Evolutionary conservation across 2,797 vertebrate genomes (phyloP).

Genomic region (Sphenopsis melanotis): DNA sequence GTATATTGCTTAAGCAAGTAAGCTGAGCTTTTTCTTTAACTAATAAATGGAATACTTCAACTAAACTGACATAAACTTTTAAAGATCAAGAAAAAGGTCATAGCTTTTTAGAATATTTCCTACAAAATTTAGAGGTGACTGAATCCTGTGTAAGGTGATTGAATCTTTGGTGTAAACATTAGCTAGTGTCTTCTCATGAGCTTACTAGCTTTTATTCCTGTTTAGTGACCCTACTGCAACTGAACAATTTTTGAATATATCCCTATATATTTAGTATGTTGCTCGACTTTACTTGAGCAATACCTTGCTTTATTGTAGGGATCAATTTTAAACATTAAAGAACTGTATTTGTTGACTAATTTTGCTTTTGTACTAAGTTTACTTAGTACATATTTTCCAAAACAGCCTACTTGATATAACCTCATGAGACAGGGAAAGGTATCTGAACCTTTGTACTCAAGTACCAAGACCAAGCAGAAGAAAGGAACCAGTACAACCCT

Average conservation of each 20-base stretch:
- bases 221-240: neutral
- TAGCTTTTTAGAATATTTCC: neutral
- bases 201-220: neutral
- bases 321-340: neutral
- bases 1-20: neutral
- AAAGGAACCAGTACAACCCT: neutral
- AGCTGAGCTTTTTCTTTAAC: neutral
- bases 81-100: neutral
- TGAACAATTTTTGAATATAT: neutral
- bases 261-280: neutral
- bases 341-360: neutral
- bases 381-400: neutral
- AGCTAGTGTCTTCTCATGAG: neutral
- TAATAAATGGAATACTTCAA: neutral
- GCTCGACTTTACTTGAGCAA: neutral
- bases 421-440: neutral
- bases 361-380: neutral
- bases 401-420: neutral
- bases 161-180: neutral
- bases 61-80: neutral
- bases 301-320: neutral
- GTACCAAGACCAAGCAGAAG: neutral
- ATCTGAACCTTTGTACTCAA: neutral
- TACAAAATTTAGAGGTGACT: neutral
- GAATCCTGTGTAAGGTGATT: neutral